These are phyloP conservation scores for Dromaius novaehollandiae DNA, from an alignment of 2,113 vertebrate genomes.

Conservation along the genomic window DNA sequence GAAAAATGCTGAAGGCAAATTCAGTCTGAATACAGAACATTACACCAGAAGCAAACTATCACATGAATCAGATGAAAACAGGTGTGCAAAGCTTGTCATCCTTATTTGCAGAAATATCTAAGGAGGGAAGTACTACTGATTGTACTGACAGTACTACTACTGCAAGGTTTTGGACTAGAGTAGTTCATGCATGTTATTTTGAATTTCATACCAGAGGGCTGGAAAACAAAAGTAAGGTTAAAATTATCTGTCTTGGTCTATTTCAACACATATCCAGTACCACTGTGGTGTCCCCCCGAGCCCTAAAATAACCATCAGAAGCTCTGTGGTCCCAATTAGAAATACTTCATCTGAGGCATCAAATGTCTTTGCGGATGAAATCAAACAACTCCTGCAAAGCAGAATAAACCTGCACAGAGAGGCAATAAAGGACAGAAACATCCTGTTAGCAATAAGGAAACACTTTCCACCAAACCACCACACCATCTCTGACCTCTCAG, in stretches of 20 bases:
- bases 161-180: background rate
- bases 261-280: background rate
- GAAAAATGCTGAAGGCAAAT: background rate
- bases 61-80: background rate
- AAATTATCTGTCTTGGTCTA: background rate
- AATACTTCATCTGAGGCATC: background rate
- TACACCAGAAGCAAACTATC: background rate
- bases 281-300: background rate
- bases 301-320: background rate
- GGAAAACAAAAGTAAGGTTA: background rate
- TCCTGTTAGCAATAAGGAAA: background rate
- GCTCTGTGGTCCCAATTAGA: background rate
- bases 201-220: background rate
- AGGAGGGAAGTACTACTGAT: background rate
- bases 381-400: background rate
- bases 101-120: background rate
- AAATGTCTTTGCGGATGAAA: background rate
- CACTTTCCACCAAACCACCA: background rate
- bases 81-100: background rate
- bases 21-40: background rate
- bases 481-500: background rate
- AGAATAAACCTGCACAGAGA: background rate
- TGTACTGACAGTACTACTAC: background rate
- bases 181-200: background rate
- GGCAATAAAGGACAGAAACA: background rate